Percentiles rank a stretch among this genome's conserved stretches.
These are phyloP conservation scores for Herpailurus yagouaroundi DNA, from an alignment of 2,113 vertebrate species.

Conservation along the genomic window DNA sequence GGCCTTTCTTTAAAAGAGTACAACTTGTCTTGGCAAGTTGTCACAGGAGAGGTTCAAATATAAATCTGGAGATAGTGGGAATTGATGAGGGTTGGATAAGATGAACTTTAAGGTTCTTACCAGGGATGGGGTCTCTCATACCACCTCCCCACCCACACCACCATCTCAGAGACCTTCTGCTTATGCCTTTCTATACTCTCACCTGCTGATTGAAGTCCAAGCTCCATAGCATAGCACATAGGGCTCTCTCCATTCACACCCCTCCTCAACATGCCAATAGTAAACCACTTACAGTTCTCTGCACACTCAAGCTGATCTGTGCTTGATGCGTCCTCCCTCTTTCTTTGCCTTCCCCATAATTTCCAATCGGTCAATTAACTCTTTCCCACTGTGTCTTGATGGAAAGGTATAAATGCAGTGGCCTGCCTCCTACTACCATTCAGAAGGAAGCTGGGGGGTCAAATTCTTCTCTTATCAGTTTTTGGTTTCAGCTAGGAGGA, in stretches of 20 bases:
- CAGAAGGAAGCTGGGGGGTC: background rate
- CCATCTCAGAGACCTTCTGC: background rate
- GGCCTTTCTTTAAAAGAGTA: background rate
- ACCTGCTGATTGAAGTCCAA: background rate
- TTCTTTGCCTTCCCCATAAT: background rate
- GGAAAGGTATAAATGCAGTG: background rate
- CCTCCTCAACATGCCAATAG: background rate
- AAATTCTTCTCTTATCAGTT: background rate
- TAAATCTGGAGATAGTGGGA: background rate
- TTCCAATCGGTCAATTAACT: background rate
- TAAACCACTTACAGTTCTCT: background rate
- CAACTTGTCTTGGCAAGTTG: background rate
- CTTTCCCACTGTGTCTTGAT: background rate
- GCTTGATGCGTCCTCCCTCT: background rate
- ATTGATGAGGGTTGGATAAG: background rate
- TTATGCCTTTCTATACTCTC: background rate
- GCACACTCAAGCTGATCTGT: background rate
- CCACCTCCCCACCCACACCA: background rate
- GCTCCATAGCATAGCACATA: background rate
- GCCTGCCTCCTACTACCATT: background rate
- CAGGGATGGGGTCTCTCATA: background rate
- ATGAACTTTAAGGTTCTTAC: background rate
- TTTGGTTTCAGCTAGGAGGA: background rate
- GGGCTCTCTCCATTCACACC: background rate
- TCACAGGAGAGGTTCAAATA: background rate